A percentile compares a stretch with the other conserved stretches of the same genome.
Conservation (phyloP, 2,888 invertebrate species). For the Ditula angustiorana region DNA sequence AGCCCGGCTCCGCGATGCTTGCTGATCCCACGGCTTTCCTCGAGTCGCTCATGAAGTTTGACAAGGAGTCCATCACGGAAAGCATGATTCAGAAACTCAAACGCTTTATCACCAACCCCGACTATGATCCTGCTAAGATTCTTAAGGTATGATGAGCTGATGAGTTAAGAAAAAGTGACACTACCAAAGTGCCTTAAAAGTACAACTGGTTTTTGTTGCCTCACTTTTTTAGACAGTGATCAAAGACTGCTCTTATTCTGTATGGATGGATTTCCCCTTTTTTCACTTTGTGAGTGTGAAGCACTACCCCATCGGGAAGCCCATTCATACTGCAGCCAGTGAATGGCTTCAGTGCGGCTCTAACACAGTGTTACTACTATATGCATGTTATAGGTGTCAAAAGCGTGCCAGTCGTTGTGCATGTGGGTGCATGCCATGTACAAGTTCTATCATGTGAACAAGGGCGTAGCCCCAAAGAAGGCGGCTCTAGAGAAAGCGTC, state of each 20-base stretch:
- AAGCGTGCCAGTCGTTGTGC: conserved; percentile 92
- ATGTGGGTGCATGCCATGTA: conserved; percentile 98
- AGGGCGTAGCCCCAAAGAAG: conserved; percentile 94
- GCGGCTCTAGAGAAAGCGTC: conserved; percentile 91
- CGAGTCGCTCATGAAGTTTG: conserved; percentile 92
- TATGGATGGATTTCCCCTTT: too few species aligned
- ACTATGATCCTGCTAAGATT: conserved; percentile 93
- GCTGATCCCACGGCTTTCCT: conserved; percentile 94
- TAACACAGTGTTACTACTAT: neutral
- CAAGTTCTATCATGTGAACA: conserved; percentile 95
- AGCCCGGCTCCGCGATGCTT: conserved; percentile 92
- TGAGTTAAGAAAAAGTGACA: too few species aligned
- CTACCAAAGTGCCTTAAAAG: too few species aligned
- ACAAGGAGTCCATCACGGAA: conserved; percentile 93
- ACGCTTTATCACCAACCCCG: conserved; percentile 90
- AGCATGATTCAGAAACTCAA: conserved; percentile 93
- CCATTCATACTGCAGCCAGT: too few species aligned
- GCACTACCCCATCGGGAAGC: too few species aligned
- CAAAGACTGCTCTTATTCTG: too few species aligned
- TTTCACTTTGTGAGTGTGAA: too few species aligned
- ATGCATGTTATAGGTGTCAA: conserved; percentile 85
- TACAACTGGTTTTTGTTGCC: too few species aligned
- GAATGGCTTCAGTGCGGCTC: too few species aligned
- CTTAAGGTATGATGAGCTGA: conserved; percentile 76
- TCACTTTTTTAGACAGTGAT: too few species aligned